Conservation (phyloP, 2,888 invertebrate genomes). For the Lepidocyrtoides sp. region DNA sequence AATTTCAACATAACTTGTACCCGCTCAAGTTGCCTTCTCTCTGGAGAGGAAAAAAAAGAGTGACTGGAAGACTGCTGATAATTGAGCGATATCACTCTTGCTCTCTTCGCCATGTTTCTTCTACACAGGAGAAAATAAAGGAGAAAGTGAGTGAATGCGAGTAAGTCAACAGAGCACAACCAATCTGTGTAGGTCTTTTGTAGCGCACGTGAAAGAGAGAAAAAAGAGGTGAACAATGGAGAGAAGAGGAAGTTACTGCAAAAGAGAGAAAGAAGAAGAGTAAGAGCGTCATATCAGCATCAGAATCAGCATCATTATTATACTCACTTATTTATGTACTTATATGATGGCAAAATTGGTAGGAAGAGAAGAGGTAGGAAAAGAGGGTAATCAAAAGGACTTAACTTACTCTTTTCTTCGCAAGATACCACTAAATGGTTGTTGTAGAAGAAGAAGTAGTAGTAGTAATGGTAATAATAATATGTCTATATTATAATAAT, state of each 20-base stretch:
- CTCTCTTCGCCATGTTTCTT: slow-evolving; percentile 31
- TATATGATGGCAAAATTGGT: slow-evolving; percentile 55
- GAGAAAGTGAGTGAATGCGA: background rate
- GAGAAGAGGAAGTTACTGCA: no score
- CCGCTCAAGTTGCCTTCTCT: background rate
- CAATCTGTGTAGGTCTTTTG: no score
- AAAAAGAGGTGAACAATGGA: no score
- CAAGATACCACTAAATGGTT: no score
- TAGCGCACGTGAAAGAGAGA: no score
- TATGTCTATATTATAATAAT: no score
- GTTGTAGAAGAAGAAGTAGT: no score
- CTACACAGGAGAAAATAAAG: background rate
- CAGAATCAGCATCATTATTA: background rate
- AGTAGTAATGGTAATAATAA: slow-evolving; percentile 22
- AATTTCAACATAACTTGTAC: slow-evolving; percentile 18
- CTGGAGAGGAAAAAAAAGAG: background rate
- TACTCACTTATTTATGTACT: slow-evolving; percentile 38
- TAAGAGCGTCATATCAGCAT: background rate
- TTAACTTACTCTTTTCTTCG: slow-evolving; percentile 52
- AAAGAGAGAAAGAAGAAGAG: background rate
- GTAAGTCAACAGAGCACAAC: slow-evolving; percentile 69
- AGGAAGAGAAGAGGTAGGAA: slow-evolving; percentile 48
- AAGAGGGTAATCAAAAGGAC: slow-evolving; percentile 69
- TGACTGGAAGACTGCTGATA: slow-evolving; percentile 52
- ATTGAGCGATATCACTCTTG: slow-evolving; percentile 73